These are phyloP conservation scores for Colinus virginianus DNA, from an alignment of 2,113 vertebrate genomes.

Conservation along the genomic window DNA sequence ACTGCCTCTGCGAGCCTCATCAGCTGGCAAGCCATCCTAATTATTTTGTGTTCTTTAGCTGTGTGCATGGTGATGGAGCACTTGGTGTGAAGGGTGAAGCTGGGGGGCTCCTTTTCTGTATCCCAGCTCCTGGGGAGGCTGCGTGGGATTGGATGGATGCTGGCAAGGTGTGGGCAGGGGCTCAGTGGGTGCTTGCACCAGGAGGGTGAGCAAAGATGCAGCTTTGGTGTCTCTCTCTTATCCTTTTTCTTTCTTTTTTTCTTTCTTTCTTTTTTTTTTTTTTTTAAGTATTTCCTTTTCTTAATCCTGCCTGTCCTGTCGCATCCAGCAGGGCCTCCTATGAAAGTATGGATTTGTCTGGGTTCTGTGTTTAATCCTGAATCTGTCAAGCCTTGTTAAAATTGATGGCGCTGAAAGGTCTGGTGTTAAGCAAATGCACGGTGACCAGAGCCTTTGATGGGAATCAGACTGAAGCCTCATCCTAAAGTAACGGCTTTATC, in stretches of 20 bases:
- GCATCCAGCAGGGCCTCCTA: slow-evolving; percentile 11
- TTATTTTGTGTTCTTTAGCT: neutral
- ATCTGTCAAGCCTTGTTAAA: slow-evolving; percentile 74
- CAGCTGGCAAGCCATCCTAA: neutral
- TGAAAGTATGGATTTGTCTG: slow-evolving; percentile 73
- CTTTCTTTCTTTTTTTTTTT: neutral
- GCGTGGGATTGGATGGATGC: neutral
- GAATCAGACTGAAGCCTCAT: slow-evolving; percentile 68
- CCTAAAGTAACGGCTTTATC: slow-evolving; percentile 61
- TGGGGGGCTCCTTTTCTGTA: too few species aligned
- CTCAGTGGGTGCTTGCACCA: neutral
- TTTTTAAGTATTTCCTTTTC: neutral
- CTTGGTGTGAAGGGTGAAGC: neutral
- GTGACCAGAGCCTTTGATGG: slow-evolving; percentile 75
- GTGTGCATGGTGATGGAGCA: accelerated
- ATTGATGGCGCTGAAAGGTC: slow-evolving; percentile 75
- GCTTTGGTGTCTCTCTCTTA: neutral
- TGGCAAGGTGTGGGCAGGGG: neutral
- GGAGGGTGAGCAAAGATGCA: neutral
- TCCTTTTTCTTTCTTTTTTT: neutral
- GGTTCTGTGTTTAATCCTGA: slow-evolving; percentile 75
- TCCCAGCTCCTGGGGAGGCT: too few species aligned
- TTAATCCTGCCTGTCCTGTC: slow-evolving; percentile 6
- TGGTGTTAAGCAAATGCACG: slow-evolving; percentile 70
- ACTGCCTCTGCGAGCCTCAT: neutral